phyloP scores from a whole-genome alignment of 2,888 invertebrate genomes.

The Stenodera caucasica region DNA sequence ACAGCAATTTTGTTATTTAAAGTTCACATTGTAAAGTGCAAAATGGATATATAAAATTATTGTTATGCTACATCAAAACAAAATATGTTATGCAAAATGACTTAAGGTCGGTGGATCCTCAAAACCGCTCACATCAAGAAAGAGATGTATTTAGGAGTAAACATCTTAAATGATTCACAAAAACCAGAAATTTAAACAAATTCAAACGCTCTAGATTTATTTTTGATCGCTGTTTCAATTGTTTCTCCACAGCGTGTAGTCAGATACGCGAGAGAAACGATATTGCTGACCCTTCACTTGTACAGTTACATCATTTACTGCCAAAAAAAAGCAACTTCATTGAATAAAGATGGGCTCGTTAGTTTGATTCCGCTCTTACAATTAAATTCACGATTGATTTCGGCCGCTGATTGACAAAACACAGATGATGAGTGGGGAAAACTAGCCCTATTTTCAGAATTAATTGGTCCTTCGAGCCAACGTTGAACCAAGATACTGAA shows the following conservation, averaged over 20 bases:
- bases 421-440: too few species aligned
- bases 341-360: too few species aligned
- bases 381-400: too few species aligned
- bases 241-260: background rate
- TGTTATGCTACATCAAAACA: slow-evolving; percentile 14
- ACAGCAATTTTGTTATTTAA: slow-evolving; percentile 11
- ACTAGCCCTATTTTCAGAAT: too few species aligned
- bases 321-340: too few species aligned
- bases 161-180: background rate
- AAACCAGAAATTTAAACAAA: background rate
- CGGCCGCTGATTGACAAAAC: too few species aligned
- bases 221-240: slow-evolving; percentile 2
- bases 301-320: background rate
- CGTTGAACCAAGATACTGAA: background rate
- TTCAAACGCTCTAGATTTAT: slow-evolving; percentile 4
- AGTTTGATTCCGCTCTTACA: too few species aligned
- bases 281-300: background rate
- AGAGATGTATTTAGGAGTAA: background rate
- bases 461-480: too few species aligned
- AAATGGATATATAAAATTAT: slow-evolving; percentile 9
- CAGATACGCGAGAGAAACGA: slow-evolving; percentile 7
- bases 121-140: background rate
- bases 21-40: slow-evolving; percentile 7
- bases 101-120: slow-evolving; percentile 1
- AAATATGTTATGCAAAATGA: slow-evolving; percentile 9